Percentiles rank a stretch among this genome's conserved stretches.
These are phyloP conservation scores for Acrocyrtus sp. DNA, from an alignment of 2,888 invertebrate species.

Conservation along the genomic window DNA sequence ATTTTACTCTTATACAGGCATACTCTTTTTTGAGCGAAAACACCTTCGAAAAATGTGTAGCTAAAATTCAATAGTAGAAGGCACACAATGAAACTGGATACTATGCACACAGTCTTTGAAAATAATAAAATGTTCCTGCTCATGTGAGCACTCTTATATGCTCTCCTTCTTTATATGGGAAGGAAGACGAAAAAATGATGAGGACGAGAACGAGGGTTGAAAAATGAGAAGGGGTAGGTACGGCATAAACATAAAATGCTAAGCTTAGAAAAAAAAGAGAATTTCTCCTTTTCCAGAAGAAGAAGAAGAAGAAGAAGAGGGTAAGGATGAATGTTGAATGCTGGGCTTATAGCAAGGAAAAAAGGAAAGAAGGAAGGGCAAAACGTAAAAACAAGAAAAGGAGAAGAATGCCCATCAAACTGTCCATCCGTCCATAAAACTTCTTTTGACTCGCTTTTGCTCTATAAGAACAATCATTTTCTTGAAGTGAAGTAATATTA, in stretches of 20 bases:
- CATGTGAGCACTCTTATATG: not conserved
- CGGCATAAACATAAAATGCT: not conserved
- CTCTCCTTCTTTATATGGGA: no score
- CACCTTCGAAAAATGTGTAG: constrained; percentile 2
- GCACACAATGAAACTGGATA: constrained; percentile 37
- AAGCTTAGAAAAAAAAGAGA: not conserved
- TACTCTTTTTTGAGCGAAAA: not conserved
- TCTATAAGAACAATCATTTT: not conserved
- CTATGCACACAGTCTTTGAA: not conserved
- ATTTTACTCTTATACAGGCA: no score
- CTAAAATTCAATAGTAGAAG: constrained; percentile 33
- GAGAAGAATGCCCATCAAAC: constrained; percentile 30
- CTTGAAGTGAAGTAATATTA: constrained; percentile 7
- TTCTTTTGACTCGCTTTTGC: no score
- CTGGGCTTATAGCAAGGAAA: constrained; percentile 16
- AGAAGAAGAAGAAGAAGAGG: constrained; percentile 15
- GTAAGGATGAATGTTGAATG: constrained; percentile 12
- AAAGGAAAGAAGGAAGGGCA: constrained; percentile 37
- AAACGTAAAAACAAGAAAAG: not conserved
- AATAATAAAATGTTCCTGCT: not conserved
- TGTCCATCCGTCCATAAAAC: constrained; percentile 37
- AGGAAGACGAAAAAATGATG: no score
- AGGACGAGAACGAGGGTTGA: constrained; percentile 16
- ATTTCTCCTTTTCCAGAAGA: not conserved
- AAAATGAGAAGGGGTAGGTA: constrained; percentile 8